A percentile compares a stretch with the other conserved stretches of the same genome.
Evolutionary conservation across 2,888 invertebrate genomes (phyloP).

Genomic region (Himalopsyche kuldschensis): DNA sequence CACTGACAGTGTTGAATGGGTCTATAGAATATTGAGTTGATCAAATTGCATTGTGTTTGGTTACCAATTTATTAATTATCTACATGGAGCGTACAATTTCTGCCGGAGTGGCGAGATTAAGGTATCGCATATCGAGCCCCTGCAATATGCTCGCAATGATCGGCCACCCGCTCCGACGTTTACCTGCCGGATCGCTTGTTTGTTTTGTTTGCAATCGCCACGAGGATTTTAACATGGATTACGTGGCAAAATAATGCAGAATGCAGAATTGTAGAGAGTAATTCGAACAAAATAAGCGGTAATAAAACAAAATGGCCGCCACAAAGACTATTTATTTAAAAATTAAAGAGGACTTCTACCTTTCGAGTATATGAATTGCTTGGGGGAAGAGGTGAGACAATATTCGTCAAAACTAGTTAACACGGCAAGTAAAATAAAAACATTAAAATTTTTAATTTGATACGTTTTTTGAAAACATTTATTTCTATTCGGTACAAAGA

Average conservation of each 20-base stretch:
- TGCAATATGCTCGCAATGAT: not conserved
- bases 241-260: not conserved
- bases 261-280: not conserved
- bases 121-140: not conserved
- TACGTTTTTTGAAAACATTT: no score
- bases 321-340: no score
- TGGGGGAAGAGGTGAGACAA: no score
- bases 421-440: no score
- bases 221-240: not conserved
- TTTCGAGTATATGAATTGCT: no score
- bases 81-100: not conserved
- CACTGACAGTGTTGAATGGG: no score
- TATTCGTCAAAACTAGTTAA: no score
- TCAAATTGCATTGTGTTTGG: not conserved
- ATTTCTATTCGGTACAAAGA: no score
- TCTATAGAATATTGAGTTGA: not conserved
- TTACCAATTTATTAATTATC: slow-evolving; percentile 1
- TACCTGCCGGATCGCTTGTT: not conserved
- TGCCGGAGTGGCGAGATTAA: not conserved
- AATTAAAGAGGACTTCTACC: no score
- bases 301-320: no score
- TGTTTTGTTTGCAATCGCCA: not conserved
- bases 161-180: not conserved
- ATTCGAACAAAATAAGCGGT: not conserved
- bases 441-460: no score